Evolutionary conservation across 2,797 vertebrate genomes (phyloP).

Genomic region (Pseudomugil gertrudae): DNA sequence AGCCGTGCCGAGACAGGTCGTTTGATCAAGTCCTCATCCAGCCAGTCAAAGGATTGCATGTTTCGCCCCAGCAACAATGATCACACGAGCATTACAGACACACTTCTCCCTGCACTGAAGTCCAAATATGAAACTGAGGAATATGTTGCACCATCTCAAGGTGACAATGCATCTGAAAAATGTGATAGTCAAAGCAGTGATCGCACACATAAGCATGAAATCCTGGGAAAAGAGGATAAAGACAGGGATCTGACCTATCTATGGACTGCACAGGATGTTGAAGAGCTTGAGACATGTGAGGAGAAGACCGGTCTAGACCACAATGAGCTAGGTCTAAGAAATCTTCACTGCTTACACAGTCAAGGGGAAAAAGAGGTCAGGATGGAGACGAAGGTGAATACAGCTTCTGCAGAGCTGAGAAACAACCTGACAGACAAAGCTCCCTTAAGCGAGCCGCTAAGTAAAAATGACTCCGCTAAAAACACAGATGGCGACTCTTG

Average conservation of each 20-base stretch:
- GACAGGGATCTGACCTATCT: constrained; percentile 29
- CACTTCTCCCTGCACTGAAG: constrained; percentile 38
- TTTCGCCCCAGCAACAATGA: constrained; percentile 51
- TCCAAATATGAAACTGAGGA: constrained; percentile 51
- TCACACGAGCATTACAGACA: constrained; percentile 38
- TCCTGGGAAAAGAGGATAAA: constrained; percentile 36
- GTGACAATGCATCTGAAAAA: constrained; percentile 57
- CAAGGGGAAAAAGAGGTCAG: constrained; percentile 55
- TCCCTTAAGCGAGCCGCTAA: constrained; percentile 53
- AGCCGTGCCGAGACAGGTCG: constrained; percentile 54
- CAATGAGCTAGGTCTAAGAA: constrained; percentile 81
- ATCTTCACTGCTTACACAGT: constrained; percentile 69
- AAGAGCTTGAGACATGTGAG: constrained; percentile 36
- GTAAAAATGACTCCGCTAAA: constrained; percentile 32
- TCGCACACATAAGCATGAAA: constrained; percentile 28
- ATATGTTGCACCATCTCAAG: constrained; percentile 25
- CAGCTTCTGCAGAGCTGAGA: constrained; percentile 73
- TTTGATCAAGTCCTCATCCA: constrained; percentile 52
- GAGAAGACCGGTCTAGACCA: constrained; percentile 61
- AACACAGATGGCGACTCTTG: constrained; percentile 51
- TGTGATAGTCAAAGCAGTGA: constrained; percentile 60
- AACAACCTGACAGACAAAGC: constrained; percentile 69
- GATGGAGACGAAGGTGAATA: constrained; percentile 70
- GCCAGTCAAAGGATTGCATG: constrained; percentile 46
- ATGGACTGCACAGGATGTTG: constrained; percentile 54